Conservation (phyloP, 2,113 vertebrate genomes). For the Cryptotis parvus region DNA sequence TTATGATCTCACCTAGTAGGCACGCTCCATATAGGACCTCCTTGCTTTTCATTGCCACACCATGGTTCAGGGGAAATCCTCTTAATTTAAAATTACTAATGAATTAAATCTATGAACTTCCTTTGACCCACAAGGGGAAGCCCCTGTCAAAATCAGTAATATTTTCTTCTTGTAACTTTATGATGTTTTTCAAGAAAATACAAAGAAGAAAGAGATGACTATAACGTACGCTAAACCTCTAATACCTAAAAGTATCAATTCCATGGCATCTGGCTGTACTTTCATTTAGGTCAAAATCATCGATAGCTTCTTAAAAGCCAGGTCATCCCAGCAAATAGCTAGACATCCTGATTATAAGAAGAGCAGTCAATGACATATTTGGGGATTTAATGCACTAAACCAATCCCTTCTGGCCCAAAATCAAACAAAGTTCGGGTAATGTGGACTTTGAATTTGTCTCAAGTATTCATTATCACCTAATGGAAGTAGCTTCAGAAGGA, state of each 20-base stretch:
- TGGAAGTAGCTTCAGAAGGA: neutral
- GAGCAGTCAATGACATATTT: slow-evolving; percentile 37
- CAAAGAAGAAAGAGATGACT: slow-evolving; percentile 35
- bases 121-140: neutral
- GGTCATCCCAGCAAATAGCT: neutral
- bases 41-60: neutral
- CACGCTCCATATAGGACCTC: neutral
- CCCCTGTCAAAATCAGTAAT: neutral
- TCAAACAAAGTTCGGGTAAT: neutral
- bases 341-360: slow-evolving; percentile 36
- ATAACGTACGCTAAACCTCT: neutral
- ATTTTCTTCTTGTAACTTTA: neutral
- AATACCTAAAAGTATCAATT: neutral
- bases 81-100: slow-evolving; percentile 3
- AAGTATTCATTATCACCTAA: neutral
- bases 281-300: slow-evolving; percentile 34
- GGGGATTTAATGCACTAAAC: neutral
- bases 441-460: neutral
- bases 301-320: neutral
- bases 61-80: slow-evolving; percentile 7
- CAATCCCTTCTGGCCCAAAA: neutral
- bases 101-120: slow-evolving; percentile 31
- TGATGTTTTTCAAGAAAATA: slow-evolving; percentile 31
- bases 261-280: neutral
- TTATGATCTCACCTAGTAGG: slow-evolving; percentile 50